Evolutionary conservation across 2,888 invertebrate species (phyloP).

Genomic region (Julus scanicus): DNA sequence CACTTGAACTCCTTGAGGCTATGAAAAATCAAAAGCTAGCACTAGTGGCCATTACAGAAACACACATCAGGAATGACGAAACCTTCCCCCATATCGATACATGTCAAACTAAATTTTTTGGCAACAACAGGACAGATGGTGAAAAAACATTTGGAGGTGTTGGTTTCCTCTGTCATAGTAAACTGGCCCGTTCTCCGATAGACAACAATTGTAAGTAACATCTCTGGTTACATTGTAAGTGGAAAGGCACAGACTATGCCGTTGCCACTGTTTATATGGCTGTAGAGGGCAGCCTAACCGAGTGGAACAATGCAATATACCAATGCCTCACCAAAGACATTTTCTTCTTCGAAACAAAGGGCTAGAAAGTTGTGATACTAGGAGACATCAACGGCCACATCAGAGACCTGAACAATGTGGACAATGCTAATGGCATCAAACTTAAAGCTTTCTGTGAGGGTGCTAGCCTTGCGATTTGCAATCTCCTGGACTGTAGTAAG

Average conservation of each 20-base stretch:
- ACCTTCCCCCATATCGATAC: not conserved
- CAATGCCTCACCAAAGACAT: not conserved
- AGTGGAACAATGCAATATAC: not conserved
- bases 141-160: not conserved
- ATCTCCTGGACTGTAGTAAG: too few relatives aligned
- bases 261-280: not conserved
- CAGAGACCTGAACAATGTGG: too few relatives aligned
- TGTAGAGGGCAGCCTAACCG: not conserved
- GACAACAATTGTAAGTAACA: not conserved
- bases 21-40: not conserved
- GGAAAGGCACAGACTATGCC: not conserved
- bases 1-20: not conserved
- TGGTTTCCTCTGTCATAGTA: not conserved
- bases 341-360: too few relatives aligned
- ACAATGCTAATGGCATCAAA: too few relatives aligned
- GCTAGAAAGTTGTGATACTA: too few relatives aligned
- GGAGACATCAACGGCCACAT: too few relatives aligned
- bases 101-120: not conserved
- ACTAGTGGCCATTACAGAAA: not conserved
- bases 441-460: too few relatives aligned
- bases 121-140: not conserved
- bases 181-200: not conserved
- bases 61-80: not conserved
- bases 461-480: too few relatives aligned
- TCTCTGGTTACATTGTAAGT: not conserved